Evolutionary conservation across 2,797 vertebrate genomes (phyloP).

Genomic region (Discoglossus pictus): DNA sequence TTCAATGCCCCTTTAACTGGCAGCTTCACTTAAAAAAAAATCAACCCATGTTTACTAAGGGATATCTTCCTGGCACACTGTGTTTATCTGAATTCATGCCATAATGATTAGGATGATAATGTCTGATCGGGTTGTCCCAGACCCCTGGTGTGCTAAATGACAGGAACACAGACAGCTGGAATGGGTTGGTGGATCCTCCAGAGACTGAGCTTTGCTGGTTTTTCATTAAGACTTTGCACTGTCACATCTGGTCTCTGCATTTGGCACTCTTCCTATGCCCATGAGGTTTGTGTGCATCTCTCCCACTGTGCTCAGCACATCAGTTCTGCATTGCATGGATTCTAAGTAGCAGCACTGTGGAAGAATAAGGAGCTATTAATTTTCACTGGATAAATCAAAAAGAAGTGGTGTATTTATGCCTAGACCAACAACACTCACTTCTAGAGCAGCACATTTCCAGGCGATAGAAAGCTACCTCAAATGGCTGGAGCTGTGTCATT

Average conservation of each 20-base stretch:
- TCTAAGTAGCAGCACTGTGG: constrained; percentile 1
- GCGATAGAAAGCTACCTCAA: no score
- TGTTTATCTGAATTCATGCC: constrained; percentile 29
- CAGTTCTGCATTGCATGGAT: constrained; percentile 19
- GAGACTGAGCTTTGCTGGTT: constrained; percentile 30
- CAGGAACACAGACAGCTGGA: constrained; percentile 31
- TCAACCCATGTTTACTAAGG: neutral
- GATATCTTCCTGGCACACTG: constrained; percentile 7
- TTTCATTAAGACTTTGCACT: constrained; percentile 37
- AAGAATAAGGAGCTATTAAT: no score
- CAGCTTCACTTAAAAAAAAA: no score
- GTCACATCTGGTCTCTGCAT: constrained; percentile 43
- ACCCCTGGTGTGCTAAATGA: constrained; percentile 33
- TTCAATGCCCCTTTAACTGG: no score
- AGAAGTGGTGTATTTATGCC: no score
- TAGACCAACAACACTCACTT: no score
- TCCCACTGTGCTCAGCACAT: constrained; percentile 15
- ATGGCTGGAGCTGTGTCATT: no score
- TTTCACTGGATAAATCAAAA: no score
- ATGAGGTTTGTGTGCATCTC: constrained; percentile 5
- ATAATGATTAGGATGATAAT: constrained; percentile 21
- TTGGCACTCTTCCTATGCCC: constrained; percentile 12
- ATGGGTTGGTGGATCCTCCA: constrained; percentile 23
- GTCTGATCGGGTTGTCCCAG: constrained; percentile 29
- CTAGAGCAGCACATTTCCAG: no score